phyloP scores from a whole-genome alignment of 2,888 invertebrate genomes.

The Macrosiphum euphorbiae region DNA sequence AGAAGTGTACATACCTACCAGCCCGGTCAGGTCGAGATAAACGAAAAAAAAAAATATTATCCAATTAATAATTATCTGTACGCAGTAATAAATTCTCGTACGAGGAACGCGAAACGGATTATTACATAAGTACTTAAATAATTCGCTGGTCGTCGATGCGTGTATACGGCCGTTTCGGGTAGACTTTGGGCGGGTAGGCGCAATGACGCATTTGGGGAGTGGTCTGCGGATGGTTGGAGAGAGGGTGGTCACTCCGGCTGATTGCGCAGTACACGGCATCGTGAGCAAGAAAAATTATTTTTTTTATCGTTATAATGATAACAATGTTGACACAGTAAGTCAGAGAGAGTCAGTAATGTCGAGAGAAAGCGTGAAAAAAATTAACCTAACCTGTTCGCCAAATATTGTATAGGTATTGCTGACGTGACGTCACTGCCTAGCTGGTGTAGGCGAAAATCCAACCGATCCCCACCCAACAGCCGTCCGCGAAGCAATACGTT shows the following conservation, averaged over 20 bases:
- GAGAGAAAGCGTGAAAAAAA: not conserved
- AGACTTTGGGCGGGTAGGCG: not conserved
- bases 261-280: not conserved
- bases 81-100: not conserved
- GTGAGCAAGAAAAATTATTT: not conserved
- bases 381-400: not conserved
- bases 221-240: not conserved
- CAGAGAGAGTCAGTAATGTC: not conserved
- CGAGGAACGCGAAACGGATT: not conserved
- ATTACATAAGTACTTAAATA: not conserved
- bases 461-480: not conserved
- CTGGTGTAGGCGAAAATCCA: not conserved
- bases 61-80: not conserved
- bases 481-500: not conserved
- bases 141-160: not conserved
- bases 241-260: not conserved
- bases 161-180: not conserved
- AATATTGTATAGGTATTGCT: not conserved
- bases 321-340: not conserved
- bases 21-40: not conserved
- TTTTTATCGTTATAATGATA: not conserved
- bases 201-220: not conserved
- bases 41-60: not conserved
- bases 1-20: not conserved
- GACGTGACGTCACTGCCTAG: not conserved